These are phyloP conservation scores for Protobothrops mucrosquamatus DNA, from an alignment of 2,113 vertebrate species.

Conservation along the genomic window DNA sequence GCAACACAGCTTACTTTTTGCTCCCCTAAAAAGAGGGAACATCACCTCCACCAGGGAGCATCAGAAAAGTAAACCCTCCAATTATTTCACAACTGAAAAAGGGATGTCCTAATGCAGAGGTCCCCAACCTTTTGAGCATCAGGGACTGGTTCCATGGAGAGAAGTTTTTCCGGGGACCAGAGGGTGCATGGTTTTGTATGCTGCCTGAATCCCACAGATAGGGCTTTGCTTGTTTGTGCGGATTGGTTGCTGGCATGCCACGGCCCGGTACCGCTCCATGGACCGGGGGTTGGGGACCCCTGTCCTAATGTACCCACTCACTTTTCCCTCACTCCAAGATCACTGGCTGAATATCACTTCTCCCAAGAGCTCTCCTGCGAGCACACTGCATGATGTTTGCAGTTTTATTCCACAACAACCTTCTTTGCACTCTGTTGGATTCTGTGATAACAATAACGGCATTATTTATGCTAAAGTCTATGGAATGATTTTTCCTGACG, in stretches of 20 bases:
- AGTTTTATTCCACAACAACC: background rate
- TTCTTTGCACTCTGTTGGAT: background rate
- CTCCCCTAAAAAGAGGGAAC: too few relatives aligned
- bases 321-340: background rate
- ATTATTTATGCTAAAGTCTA: background rate
- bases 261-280: too few relatives aligned
- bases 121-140: too few relatives aligned
- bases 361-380: background rate
- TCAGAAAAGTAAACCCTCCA: background rate
- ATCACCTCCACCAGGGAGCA: background rate
- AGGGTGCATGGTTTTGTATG: too few relatives aligned
- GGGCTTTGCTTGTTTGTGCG: too few relatives aligned
- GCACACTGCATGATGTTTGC: background rate
- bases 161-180: too few relatives aligned
- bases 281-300: too few relatives aligned
- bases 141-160: too few relatives aligned
- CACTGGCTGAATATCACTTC: background rate
- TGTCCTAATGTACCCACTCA: background rate
- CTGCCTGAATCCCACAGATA: too few relatives aligned
- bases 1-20: background rate
- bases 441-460: background rate
- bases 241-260: too few relatives aligned
- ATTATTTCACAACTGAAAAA: background rate
- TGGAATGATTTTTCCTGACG: background rate
- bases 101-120: background rate